These are phyloP conservation scores for Perdita meconis DNA, from an alignment of 2,888 invertebrate genomes.

Conservation along the genomic window DNA sequence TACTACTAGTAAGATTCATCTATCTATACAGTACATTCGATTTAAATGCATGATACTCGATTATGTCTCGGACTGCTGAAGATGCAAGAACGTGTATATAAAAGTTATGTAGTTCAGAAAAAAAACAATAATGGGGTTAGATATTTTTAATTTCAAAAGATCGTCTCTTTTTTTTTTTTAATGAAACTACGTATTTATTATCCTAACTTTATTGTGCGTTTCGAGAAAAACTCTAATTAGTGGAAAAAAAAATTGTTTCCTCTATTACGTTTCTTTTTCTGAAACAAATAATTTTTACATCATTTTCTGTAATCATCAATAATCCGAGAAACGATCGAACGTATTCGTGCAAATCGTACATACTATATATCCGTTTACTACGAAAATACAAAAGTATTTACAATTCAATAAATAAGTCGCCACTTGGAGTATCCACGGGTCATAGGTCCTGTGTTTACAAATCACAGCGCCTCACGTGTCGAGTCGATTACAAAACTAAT, in stretches of 20 bases:
- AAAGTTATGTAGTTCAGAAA: neutral
- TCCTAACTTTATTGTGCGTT: conserved; percentile 5
- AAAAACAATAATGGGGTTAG: neutral
- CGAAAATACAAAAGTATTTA: conserved; percentile 83
- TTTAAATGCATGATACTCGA: conserved; percentile 31
- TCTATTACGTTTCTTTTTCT: neutral
- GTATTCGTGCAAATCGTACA: conserved; percentile 28
- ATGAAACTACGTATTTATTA: conserved; percentile 4
- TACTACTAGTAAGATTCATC: conserved; percentile 48
- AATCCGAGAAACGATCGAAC: conserved; percentile 15
- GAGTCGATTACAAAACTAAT: conserved; percentile 29
- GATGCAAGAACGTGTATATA: conserved; percentile 5
- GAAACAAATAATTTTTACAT: conserved; percentile 2
- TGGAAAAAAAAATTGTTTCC: neutral
- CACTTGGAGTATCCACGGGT: conserved; percentile 67
- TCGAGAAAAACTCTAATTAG: neutral
- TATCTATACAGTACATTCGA: conserved; percentile 49
- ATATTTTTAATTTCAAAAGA: neutral
- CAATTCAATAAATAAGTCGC: conserved; percentile 82
- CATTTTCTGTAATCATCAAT: conserved; percentile 9
- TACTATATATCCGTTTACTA: conserved; percentile 69
- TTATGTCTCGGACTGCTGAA: conserved; percentile 8
- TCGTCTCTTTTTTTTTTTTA: conserved; percentile 1
- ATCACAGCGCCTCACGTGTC: conserved; percentile 32
- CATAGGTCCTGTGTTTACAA: conserved; percentile 81